A percentile compares a stretch with the other conserved stretches of the same genome.
phyloP scores from a whole-genome alignment of 2,888 invertebrate species.

The Acanthopleura granulata region DNA sequence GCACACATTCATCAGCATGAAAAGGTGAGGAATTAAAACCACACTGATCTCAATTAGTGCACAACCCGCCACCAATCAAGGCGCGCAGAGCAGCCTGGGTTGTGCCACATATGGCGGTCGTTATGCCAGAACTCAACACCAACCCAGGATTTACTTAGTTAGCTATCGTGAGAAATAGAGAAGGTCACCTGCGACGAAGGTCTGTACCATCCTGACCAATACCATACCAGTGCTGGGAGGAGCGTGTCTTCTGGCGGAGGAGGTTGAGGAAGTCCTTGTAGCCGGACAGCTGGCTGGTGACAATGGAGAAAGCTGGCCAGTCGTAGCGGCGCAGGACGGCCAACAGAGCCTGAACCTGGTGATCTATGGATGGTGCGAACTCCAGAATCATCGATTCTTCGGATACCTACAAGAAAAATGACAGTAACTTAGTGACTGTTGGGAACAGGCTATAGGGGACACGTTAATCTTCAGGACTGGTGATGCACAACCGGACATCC shows the following conservation, averaged over 20 bases:
- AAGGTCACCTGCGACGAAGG: conserved; percentile 2
- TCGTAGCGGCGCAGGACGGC: conserved; percentile 94
- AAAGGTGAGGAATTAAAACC: no score
- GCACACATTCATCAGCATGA: no score
- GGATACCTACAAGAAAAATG: conserved; percentile 67
- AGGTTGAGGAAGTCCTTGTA: conserved; percentile 96
- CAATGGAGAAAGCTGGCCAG: conserved; percentile 95
- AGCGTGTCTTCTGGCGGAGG: conserved; percentile 77
- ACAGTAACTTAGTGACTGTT: not conserved
- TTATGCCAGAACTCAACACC: no score
- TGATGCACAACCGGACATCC: no score
- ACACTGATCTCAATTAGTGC: no score
- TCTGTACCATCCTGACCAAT: conserved; percentile 11
- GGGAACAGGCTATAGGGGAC: no score
- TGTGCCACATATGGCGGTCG: no score
- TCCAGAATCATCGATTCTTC: conserved; percentile 87
- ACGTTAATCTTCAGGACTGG: no score
- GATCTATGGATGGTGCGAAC: conserved; percentile 94
- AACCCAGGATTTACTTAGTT: not conserved
- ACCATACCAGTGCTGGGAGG: conserved; percentile 3
- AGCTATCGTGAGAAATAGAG: not conserved
- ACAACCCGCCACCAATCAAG: no score
- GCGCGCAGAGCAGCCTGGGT: no score
- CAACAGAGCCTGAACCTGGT: conserved; percentile 95
- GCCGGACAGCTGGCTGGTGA: conserved; percentile 81